phyloP scores from a whole-genome alignment of 2,113 vertebrate species.

The Burhinus bistriatus region DNA sequence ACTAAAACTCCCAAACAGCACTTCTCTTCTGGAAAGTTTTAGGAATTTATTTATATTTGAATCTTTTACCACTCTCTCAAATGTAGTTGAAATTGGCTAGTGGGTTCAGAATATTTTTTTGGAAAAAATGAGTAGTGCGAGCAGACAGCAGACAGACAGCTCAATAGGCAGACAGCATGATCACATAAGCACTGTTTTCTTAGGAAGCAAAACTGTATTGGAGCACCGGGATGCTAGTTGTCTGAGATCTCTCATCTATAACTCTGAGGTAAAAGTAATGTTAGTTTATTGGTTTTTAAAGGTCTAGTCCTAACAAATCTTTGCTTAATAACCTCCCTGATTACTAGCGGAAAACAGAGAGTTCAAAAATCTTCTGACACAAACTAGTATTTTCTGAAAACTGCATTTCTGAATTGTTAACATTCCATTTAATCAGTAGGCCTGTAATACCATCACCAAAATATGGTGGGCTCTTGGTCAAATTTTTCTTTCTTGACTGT shows the following conservation, averaged over 20 bases:
- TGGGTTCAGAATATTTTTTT: background rate
- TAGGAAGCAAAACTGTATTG: background rate
- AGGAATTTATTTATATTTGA: background rate
- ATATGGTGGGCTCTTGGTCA: background rate
- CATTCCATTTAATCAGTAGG: background rate
- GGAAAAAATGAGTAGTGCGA: background rate
- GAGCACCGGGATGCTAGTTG: background rate
- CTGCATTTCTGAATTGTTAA: background rate
- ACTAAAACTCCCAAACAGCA: background rate
- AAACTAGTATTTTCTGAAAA: background rate
- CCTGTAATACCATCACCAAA: background rate
- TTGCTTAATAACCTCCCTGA: background rate
- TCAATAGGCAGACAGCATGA: background rate
- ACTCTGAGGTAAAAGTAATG: background rate
- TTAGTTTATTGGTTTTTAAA: background rate
- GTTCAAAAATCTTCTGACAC: background rate
- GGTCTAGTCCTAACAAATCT: background rate
- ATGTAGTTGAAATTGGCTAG: background rate
- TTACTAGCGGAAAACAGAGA: background rate
- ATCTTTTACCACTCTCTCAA: background rate
- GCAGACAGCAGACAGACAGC: background rate
- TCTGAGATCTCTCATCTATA: background rate
- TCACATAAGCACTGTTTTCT: constrained; percentile 4
- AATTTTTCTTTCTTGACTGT: background rate
- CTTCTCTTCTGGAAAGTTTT: background rate